These are phyloP conservation scores for Chaetophractus vellerosus DNA, from an alignment of 2,797 vertebrate species.

Conservation along the genomic window DNA sequence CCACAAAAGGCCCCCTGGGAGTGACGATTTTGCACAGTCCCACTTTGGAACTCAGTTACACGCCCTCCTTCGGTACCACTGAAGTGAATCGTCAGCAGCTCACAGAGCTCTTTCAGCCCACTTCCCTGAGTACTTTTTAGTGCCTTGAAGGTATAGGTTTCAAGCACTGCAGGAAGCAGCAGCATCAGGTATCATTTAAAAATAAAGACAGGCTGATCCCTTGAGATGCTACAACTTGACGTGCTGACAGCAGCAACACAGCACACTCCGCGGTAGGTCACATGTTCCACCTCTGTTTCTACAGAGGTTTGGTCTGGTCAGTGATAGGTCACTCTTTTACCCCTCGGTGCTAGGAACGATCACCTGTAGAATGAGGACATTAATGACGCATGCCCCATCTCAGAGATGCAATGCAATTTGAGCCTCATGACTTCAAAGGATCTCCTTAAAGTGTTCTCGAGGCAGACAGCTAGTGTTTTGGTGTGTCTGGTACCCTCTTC, in stretches of 20 bases:
- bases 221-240: not conserved
- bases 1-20: not conserved
- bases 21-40: not conserved
- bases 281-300: too few species aligned
- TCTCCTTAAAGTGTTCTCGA: not conserved
- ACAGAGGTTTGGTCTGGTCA: not conserved
- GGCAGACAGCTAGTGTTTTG: not conserved
- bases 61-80: not conserved
- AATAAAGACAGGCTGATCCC: not conserved
- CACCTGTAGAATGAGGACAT: not conserved
- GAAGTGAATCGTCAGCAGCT: not conserved
- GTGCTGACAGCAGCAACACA: not conserved
- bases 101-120: not conserved
- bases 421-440: not conserved
- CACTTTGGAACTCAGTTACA: not conserved
- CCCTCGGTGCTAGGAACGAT: not conserved
- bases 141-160: not conserved
- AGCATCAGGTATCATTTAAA: not conserved
- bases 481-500: not conserved
- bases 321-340: too few species aligned
- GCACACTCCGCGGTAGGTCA: not conserved
- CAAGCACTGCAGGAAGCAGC: not conserved
- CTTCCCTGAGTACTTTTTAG: not conserved
- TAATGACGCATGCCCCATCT: fast-evolving
- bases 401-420: fast-evolving